These are phyloP conservation scores for Myotis vivesi DNA, from an alignment of 2,797 vertebrate species.

Conservation along the genomic window DNA sequence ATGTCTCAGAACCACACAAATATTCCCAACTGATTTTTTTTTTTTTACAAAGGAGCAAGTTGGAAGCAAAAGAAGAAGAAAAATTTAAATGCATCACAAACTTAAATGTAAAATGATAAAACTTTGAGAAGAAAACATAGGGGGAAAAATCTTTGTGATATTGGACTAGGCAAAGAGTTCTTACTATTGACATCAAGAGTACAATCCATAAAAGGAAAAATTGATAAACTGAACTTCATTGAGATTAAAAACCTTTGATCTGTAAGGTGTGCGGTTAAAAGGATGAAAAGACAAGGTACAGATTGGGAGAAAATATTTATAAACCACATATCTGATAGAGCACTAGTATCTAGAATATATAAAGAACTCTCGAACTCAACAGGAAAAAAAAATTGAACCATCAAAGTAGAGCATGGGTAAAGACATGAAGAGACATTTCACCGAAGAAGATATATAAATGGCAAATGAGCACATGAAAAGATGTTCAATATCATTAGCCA, in stretches of 20 bases:
- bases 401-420: background rate
- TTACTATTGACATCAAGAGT: background rate
- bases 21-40: background rate
- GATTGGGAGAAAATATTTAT: background rate
- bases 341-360: background rate
- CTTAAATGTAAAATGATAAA: background rate
- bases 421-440: background rate
- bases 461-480: background rate
- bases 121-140: background rate
- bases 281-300: background rate
- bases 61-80: no score
- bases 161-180: background rate
- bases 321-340: background rate
- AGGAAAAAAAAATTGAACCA: background rate
- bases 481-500: background rate
- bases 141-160: background rate
- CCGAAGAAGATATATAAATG: background rate
- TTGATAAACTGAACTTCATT: background rate
- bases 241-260: background rate
- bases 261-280: background rate
- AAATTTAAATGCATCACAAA: background rate
- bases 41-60: background rate
- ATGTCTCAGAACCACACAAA: background rate
- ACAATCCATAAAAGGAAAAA: background rate
- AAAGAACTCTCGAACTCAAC: background rate